phyloP scores from a whole-genome alignment of 2,888 invertebrate genomes.

The Nomada fucata region DNA sequence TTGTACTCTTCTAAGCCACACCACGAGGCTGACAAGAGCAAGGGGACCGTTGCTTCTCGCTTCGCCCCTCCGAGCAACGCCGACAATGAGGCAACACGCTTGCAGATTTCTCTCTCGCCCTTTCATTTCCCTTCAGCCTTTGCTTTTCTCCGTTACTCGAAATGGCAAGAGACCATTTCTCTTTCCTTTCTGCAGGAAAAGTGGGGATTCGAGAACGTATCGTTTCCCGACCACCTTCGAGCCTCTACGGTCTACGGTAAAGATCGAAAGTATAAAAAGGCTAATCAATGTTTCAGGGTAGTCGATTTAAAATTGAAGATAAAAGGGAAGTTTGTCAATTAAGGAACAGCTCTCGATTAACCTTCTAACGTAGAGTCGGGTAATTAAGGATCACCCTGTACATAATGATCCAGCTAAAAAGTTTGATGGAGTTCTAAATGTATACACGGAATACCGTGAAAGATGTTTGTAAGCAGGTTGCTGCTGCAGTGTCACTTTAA shows the following conservation, averaged over 20 bases:
- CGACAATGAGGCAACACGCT: slow-evolving; percentile 68
- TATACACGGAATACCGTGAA: slow-evolving; percentile 21
- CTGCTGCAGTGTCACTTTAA: slow-evolving; percentile 36
- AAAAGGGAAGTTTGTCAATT: background rate
- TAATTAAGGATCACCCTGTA: slow-evolving; percentile 19
- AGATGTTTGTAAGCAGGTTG: slow-evolving; percentile 41
- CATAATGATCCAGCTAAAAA: slow-evolving; percentile 23
- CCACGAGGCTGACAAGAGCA: slow-evolving; percentile 66
- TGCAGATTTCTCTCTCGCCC: slow-evolving; percentile 26
- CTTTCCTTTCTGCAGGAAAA: slow-evolving; percentile 34
- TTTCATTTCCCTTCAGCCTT: background rate
- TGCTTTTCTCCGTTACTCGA: slow-evolving; percentile 26
- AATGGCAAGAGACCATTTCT: slow-evolving; percentile 43
- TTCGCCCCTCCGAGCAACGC: slow-evolving; percentile 58
- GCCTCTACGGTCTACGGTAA: background rate
- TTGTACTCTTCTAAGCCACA: slow-evolving; percentile 79
- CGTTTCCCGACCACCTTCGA: background rate
- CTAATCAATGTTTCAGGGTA: background rate
- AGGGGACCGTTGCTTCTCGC: slow-evolving; percentile 65
- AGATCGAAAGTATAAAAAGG: background rate
- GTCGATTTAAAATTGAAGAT: background rate
- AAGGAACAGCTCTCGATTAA: background rate
- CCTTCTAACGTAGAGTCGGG: background rate
- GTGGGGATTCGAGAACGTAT: slow-evolving; percentile 7
- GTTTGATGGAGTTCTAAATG: slow-evolving; percentile 22